Evolutionary conservation across 53 echinoderm and acorn worm species (phyloP), one percentile per base, ranked within the genome.

Genomic region (Stichopus horrens): DNA sequence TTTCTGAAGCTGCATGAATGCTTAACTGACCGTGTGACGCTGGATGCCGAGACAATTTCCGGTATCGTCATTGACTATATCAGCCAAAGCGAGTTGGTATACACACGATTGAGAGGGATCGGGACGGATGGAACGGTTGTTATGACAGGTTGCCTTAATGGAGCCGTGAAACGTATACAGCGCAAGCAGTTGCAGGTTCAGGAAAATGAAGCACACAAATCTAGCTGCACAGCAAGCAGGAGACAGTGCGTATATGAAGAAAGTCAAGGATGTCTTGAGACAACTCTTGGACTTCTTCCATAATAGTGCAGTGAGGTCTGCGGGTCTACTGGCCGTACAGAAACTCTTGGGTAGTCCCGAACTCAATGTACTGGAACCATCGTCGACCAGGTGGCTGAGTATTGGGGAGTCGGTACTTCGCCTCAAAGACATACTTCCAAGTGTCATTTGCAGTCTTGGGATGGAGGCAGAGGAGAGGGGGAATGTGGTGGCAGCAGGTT

Each of bases 71-170:
- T n/a, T n/a, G n/a, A n/a, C n/a, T 81, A 56, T 14, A 81, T 57
- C 58, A 57, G 58, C 55, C 56, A 81, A 56, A 55, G 58, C 58
- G 56, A 81, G 81, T 57, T 81, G 81, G 53, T 57, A 81, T 81
- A 57, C 81, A 56, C 81, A 81, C 81, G 58, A 9, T 54, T 81
- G 16, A 55, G 81, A 81, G 93, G 91, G 55, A 88, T 93, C 7
- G 93, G 93, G 59, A 89, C 93, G 16, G 91, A 93, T 81, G 93
- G 93, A 19, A 89, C 91, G 55, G 86, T 89, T 14, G 93, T 93
- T 16, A 93, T 93, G 93, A 86, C 87, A 19, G 93, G 93, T 21
- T 84, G 83, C 52, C 57, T 66, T 53, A 88, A 90, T 84, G 93
- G 90, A 14, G 88, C 88, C 11, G 93, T 90, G 16, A 88, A 90